Base-by-base conservation (phyloP, 2,113 vertebrate genomes). In the Cyrtonyx montezumae region DNA sequence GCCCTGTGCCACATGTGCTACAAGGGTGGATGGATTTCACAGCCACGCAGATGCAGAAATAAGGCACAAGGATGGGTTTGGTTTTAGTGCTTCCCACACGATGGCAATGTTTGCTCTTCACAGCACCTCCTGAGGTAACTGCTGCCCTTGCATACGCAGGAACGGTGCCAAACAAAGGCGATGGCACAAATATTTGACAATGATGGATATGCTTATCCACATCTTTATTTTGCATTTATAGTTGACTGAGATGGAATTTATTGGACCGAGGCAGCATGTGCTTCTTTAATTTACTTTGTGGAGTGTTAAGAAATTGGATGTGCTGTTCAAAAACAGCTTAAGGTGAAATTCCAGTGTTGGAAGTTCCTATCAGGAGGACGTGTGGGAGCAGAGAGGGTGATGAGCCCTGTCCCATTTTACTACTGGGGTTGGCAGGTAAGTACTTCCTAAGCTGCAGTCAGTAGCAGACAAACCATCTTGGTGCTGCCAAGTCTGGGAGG, bases 1-100 rank as follows among this genome's bases (percentile, higher is more conserved):
- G 8, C 2, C 3, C 6, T 43, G 62, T 79, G 32, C n/a, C 17
- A 0, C 20, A 34, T 18, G 28, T 8, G 30, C 45, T 36, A 10
- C 37, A 40, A 40, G n/a, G 4, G n/a, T 74, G 51, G 68, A 59
- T 28, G 9, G 22, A 10, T 61, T 55, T 19, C 7, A 15, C 68
- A 58, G 36, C 22, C 15, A 0, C 0, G 0, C 13, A 34, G 65
- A 4, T 1, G 4, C 17, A 11, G 40, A 4, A 42, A 0, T 11
- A 49, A 23, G 8, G 0, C 6, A 1, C 49, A 13, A 69, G 40
- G 2, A 5, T 11, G 2, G 13, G 16, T 73, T 28, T 58, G 13
- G 71, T 87, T 22, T 81, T 43, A 56, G 10, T 16, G 23, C 30
- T 11, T 9, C 2, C 94, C 93, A 90, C 93, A 79, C 6, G 95